Percentiles rank a stretch among this genome's conserved stretches.
Evolutionary conservation across 2,113 vertebrate genomes (phyloP).

Genomic region (Podarcis muralis): DNA sequence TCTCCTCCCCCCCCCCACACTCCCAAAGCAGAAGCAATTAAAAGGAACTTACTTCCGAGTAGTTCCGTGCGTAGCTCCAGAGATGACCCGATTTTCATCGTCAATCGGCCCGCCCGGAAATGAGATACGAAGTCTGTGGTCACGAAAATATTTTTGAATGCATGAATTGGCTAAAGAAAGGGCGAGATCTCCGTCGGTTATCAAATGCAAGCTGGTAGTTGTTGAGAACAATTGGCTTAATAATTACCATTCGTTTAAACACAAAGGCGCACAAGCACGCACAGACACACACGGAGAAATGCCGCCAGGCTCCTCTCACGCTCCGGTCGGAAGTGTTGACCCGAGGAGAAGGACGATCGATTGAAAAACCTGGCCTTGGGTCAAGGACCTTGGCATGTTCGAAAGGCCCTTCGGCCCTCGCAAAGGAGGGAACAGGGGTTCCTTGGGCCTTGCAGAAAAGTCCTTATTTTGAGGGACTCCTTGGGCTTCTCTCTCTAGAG

Average conservation of each 20-base stretch:
- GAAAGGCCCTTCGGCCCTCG: background rate
- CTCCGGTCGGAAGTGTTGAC: background rate
- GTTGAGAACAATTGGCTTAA: background rate
- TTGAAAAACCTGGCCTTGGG: background rate
- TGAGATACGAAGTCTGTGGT: background rate
- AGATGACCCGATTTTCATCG: background rate
- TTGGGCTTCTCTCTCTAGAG: background rate
- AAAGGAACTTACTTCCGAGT: background rate
- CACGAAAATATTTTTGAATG: background rate
- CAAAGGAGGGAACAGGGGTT: no score
- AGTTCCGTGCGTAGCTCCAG: background rate
- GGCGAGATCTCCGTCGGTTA: no score
- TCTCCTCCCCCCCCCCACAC: background rate
- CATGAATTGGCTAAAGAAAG: background rate
- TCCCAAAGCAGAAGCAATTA: background rate
- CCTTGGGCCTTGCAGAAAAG: background rate
- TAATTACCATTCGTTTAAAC: conserved; percentile 1
- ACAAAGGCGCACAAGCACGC: background rate
- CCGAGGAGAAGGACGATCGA: background rate
- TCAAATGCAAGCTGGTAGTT: background rate
- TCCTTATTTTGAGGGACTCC: background rate
- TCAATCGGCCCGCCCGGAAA: fast-evolving
- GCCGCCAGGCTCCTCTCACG: background rate
- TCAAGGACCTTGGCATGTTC: background rate
- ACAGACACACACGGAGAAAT: background rate